phyloP scores from a whole-genome alignment of 2,797 vertebrate species.

The Scolopax bukidnonensis region DNA sequence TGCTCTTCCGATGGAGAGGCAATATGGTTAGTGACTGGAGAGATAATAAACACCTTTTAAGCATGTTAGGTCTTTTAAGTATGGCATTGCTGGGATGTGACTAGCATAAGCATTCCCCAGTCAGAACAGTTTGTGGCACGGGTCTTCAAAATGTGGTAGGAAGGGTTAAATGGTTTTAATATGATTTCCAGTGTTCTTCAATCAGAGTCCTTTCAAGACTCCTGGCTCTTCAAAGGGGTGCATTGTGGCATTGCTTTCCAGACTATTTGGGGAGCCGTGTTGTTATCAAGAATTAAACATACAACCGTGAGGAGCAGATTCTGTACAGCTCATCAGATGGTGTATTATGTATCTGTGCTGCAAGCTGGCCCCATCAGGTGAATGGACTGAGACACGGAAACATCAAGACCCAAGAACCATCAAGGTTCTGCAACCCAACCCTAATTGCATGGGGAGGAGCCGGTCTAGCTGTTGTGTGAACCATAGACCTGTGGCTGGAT shows the following conservation, averaged over 20 bases:
- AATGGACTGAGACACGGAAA: rapidly evolving
- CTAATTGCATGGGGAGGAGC: neutral
- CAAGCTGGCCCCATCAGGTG: neutral
- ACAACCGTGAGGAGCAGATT: rapidly evolving
- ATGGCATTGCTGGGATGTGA: neutral
- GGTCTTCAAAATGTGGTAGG: neutral
- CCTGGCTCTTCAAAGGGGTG: neutral
- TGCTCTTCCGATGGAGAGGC: neutral
- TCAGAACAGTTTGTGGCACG: neutral
- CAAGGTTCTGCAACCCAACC: neutral
- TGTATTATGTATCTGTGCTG: neutral
- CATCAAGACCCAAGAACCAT: neutral
- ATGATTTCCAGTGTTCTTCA: neutral
- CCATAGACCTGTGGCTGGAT: neutral
- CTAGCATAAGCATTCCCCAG: neutral
- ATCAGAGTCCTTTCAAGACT: neutral
- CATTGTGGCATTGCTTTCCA: neutral
- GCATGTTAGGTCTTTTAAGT: neutral
- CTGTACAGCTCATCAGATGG: neutral
- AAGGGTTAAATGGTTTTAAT: neutral
- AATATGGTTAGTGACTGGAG: neutral
- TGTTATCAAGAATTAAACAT: neutral
- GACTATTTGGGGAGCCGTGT: neutral
- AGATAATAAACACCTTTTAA: neutral
- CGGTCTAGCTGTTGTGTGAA: rapidly evolving